Percentiles rank a stretch among this genome's conserved stretches.
Evolutionary conservation across 2,797 vertebrate species (phyloP).

Genomic region (Yasuhikotakia modesta): DNA sequence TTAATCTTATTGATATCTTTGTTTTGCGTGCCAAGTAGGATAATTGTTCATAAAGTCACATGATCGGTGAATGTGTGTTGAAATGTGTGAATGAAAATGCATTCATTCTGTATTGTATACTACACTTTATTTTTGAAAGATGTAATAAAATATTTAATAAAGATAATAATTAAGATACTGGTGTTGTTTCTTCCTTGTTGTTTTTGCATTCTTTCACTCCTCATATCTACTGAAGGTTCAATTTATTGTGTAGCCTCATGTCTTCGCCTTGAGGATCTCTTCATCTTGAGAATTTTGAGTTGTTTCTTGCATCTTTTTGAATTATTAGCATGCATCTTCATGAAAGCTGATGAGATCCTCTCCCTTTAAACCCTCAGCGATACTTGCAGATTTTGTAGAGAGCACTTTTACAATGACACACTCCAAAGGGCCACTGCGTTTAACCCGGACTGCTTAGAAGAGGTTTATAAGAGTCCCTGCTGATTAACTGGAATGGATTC

Average conservation of each 20-base stretch:
- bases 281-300: neutral
- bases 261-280: neutral
- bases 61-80: too few species aligned
- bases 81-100: too few species aligned
- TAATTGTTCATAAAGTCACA: neutral
- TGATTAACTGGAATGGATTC: conserved; percentile 7
- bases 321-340: neutral
- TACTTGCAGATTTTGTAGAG: conserved; percentile 22
- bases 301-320: neutral
- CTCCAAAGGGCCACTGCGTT: neutral
- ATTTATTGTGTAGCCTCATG: neutral
- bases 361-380: conserved; percentile 1
- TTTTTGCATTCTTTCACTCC: neutral
- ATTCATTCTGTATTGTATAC: neutral
- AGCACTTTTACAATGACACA: conserved; percentile 11
- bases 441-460: conserved; percentile 12
- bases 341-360: conserved; percentile 3
- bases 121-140: neutral
- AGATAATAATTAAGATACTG: too few species aligned
- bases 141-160: too few species aligned
- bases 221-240: neutral
- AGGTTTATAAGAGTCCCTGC: conserved; percentile 14
- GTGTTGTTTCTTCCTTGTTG: neutral
- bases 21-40: neutral
- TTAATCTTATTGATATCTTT: neutral